Evolutionary conservation across 1,140 invertebrate genomes (phyloP), one percentile per base, ranked within the genome.

Genomic region (Trichonephila inaurata): DNA sequence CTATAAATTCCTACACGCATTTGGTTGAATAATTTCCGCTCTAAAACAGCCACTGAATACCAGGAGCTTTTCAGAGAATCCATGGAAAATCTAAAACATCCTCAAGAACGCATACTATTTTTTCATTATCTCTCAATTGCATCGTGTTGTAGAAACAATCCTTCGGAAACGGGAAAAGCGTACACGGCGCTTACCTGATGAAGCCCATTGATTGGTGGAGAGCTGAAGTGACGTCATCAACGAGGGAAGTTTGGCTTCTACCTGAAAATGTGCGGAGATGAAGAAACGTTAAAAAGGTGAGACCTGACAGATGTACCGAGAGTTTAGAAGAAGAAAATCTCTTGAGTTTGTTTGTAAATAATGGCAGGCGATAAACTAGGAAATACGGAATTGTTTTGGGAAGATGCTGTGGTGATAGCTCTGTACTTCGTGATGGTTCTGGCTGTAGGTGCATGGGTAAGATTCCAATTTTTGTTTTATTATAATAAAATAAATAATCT

Each of bases 391-490:
- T 44, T 95, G 18, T 87, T 89, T 58, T 86, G 81, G 64, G 91
- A 87, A 87, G 96, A 96, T 93, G 95, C 96, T 85, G 85, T 95
- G 2, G 95, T 96, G 21, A 95, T 96, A 12, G 95, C 95, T 44
- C 24, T 95, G 19, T 96, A 96, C 93, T 96, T 96, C 92, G 72
- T 95, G 1, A 82, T 95, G 19, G 95, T 96, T 6, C 85, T 96
- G 19, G 94, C 91, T 44, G 95, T 96, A 8, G 96, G 96, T 86
- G 94, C 96, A 64, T 96, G 95, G 95, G 96, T 96, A 95, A 95
- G 95, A 95, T 82, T n/a, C 4, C 33, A 40, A 51, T 51, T 51
- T 51, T 10, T 12, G 51, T 51, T 0, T 51, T 51, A 51, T 10
- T 51, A 8, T 51, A 10, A 10, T 51, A 51, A 10, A 7, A 12